Evolutionary conservation across 2,113 vertebrate species (phyloP).

Genomic region (Empidonax alnorum): DNA sequence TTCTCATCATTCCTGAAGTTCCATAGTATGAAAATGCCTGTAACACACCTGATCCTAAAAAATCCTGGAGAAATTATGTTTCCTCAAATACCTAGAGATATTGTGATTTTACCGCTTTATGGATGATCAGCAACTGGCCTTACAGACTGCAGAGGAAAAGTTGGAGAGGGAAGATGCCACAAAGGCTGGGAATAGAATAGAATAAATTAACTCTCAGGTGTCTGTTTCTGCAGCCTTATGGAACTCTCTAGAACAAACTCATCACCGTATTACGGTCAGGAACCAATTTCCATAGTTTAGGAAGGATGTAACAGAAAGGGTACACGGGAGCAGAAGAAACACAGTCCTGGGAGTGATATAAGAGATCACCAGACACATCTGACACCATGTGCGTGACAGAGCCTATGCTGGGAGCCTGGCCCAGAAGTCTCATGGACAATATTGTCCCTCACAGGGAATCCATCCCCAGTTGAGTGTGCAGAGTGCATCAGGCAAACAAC

Average conservation of each 20-base stretch:
- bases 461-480: not conserved
- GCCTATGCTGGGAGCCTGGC: accelerated
- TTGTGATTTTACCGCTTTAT: accelerated
- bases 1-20: not conserved
- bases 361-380: not conserved
- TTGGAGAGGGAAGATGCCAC: not conserved
- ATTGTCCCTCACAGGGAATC: accelerated
- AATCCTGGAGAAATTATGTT: not conserved
- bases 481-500: not conserved
- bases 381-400: accelerated
- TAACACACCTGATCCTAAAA: not conserved
- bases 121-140: not conserved
- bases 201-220: not conserved
- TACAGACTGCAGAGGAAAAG: not conserved
- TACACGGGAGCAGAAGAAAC: not conserved
- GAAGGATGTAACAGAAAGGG: not conserved
- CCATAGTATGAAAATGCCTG: not conserved
- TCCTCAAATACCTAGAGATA: not conserved
- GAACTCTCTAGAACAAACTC: not conserved
- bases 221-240: not conserved
- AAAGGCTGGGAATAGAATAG: not conserved
- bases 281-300: not conserved
- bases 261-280: not conserved
- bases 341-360: accelerated
- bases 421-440: not conserved